These are phyloP conservation scores for Pseudanteris insignis DNA, from an alignment of 2,888 invertebrate species.

Conservation along the genomic window DNA sequence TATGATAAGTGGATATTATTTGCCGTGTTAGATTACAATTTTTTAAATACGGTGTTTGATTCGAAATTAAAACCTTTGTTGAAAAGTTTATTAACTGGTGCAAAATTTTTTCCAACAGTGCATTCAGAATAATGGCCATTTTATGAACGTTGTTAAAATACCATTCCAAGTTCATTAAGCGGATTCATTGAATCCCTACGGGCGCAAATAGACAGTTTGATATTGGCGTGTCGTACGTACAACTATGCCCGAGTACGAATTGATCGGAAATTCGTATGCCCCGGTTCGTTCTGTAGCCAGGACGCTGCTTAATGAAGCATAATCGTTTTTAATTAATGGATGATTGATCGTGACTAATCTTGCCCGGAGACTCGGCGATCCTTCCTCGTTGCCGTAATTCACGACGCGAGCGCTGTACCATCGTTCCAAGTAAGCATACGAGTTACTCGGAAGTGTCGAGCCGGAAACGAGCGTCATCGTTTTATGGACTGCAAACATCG, in stretches of 20 bases:
- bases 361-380: conserved; percentile 12
- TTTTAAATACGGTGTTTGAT: too few species aligned
- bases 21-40: too few species aligned
- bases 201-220: too few species aligned
- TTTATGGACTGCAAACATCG: conserved; percentile 28
- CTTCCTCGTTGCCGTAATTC: conserved; percentile 26
- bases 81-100: too few species aligned
- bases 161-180: neutral
- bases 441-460: conserved; percentile 27
- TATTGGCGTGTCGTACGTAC: too few species aligned
- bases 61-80: too few species aligned
- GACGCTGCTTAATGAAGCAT: conserved; percentile 20
- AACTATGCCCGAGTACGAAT: neutral
- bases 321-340: conserved; percentile 41
- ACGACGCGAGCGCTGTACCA: conserved; percentile 30
- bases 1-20: too few species aligned
- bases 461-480: conserved; percentile 38
- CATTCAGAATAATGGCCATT: conserved; percentile 11
- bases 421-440: conserved; percentile 32
- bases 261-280: conserved; percentile 5
- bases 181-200: too few species aligned
- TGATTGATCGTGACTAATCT: conserved; percentile 42
- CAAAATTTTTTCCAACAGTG: too few species aligned
- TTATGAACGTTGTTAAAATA: neutral
- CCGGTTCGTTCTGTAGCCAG: conserved; percentile 1